phyloP scores from a whole-genome alignment of 2,797 vertebrate species.

The Cottoperca gobio region DNA sequence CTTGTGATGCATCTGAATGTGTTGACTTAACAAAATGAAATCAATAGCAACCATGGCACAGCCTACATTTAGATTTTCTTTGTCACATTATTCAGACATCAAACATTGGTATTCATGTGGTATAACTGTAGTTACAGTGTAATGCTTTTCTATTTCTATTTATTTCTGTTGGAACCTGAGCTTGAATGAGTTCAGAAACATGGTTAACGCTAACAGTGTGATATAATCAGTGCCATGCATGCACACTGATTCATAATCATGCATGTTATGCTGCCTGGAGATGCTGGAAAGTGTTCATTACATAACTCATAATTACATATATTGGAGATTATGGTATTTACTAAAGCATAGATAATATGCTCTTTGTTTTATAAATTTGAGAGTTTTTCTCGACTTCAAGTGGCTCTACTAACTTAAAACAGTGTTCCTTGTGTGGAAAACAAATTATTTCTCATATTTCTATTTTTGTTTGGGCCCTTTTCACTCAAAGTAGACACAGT shows the following conservation, averaged over 20 bases:
- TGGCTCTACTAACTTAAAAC: not conserved
- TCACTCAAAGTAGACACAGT: conserved; percentile 2
- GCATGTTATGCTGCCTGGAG: conserved; percentile 28
- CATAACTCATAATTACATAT: conserved; percentile 35
- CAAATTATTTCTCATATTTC: not conserved
- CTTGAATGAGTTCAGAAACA: conserved; percentile 23
- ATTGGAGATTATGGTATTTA: conserved; percentile 21
- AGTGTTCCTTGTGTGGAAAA: not conserved
- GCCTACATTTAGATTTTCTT: not conserved
- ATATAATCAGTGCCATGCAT: conserved; percentile 18
- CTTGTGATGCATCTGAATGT: conserved; percentile 1
- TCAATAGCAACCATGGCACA: conserved; percentile 6
- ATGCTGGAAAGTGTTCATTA: conserved; percentile 33
- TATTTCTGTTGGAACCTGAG: conserved; percentile 2
- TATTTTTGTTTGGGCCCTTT: not conserved
- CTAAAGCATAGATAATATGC: not conserved
- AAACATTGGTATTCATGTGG: conserved; percentile 27
- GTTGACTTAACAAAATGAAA: conserved; percentile 33
- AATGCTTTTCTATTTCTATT: conserved; percentile 2
- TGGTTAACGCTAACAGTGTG: conserved; percentile 10
- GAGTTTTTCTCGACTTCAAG: conserved; percentile 2
- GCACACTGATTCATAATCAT: conserved; percentile 31
- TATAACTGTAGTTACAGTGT: not conserved
- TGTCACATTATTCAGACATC: not conserved
- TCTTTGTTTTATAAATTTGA: not conserved